These are phyloP conservation scores for Halichondria panicea DNA, from an alignment of 37 sponge, comb jelly and placozoan species.

Conservation along the genomic window DNA sequence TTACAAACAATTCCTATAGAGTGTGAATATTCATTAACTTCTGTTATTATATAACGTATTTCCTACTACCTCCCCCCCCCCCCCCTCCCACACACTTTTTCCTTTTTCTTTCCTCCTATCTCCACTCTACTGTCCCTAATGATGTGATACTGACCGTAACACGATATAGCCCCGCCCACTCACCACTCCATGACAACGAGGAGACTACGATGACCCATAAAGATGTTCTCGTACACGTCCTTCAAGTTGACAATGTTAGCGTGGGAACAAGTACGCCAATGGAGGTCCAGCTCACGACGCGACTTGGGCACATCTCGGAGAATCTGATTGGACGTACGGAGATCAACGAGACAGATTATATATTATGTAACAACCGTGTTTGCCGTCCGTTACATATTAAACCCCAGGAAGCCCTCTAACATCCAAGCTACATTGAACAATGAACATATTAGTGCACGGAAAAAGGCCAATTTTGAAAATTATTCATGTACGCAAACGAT, in stretches of 20 bases:
- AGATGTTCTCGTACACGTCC: conserved; percentile 94
- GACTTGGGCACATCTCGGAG: conserved; percentile 86
- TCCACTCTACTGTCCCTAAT: neutral
- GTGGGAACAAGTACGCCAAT: conserved; percentile 84
- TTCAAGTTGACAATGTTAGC: conserved; percentile 91
- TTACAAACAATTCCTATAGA: too few species aligned
- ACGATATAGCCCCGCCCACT: conserved; percentile 2
- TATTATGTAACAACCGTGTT: too few species aligned
- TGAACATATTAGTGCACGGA: too few species aligned
- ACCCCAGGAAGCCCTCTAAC: too few species aligned
- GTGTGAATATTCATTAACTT: too few species aligned
- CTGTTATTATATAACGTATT: too few species aligned
- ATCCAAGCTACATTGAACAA: too few species aligned
- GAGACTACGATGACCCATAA: conserved; percentile 77
- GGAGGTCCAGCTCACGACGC: conserved; percentile 90
- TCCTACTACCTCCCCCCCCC: neutral
- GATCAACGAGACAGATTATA: too few species aligned
- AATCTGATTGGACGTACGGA: too few species aligned
- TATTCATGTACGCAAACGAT: too few species aligned
- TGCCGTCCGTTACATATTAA: too few species aligned
- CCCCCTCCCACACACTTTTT: neutral
- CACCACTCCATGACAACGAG: conserved; percentile 99
- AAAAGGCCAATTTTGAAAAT: too few species aligned
- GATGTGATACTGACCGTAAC: neutral
- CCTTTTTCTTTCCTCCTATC: neutral